These are phyloP conservation scores for Cecropterus lyciades DNA, from an alignment of 1,140 invertebrate genomes.

Conservation along the genomic window DNA sequence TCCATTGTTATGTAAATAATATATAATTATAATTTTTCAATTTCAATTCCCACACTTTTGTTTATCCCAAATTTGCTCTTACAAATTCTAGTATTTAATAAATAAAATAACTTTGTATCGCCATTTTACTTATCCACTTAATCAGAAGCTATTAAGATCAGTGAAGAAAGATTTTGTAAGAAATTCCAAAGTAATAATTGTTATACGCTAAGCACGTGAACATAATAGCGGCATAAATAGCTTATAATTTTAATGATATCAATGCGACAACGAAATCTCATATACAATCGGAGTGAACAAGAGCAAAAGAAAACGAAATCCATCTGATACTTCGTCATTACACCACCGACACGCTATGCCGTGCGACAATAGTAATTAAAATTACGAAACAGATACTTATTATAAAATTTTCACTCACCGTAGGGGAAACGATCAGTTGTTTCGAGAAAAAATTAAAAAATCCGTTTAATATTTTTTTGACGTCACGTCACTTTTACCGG, in stretches of 20 bases:
- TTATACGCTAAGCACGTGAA: constrained; percentile 8
- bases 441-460: constrained; percentile 44
- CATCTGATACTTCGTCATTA: constrained; percentile 35
- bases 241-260: constrained; percentile 49
- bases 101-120: neutral
- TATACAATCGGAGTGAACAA: constrained; percentile 21
- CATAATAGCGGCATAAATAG: constrained; percentile 27
- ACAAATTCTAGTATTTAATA: neutral
- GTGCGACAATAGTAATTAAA: constrained; percentile 34
- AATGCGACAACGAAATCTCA: constrained; percentile 27
- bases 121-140: too few relatives aligned
- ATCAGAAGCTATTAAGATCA: neutral
- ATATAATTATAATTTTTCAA: too few relatives aligned
- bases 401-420: constrained; percentile 51
- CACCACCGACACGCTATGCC: constrained; percentile 39
- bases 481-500: constrained; percentile 54
- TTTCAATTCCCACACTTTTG: neutral
- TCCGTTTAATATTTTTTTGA: constrained; percentile 51
- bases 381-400: constrained; percentile 29
- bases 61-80: neutral
- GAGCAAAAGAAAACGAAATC: constrained; percentile 52
- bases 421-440: constrained; percentile 48
- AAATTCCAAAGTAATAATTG: constrained; percentile 4
- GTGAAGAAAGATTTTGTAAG: constrained; percentile 2
- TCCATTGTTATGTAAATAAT: neutral